Evolutionary conservation across 1,140 invertebrate species (phyloP), one percentile per base, ranked within the genome.

Genomic region (Temnothorax longispinosus): DNA sequence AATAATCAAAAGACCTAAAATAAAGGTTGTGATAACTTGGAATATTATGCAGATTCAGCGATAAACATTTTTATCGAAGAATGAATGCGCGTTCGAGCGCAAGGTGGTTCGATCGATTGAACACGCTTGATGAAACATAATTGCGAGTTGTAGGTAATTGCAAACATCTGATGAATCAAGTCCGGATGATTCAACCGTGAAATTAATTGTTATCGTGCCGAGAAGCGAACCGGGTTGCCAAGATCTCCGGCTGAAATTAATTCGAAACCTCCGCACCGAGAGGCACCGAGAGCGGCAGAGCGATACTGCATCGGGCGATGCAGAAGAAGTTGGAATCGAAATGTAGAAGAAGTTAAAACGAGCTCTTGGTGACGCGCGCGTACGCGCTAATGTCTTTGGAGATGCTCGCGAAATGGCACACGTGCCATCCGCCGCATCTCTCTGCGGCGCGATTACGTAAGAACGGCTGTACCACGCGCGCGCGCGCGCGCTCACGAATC

Each of bases 211-310:
- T n/a, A 62, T 56, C 35, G n/a, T 44, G 13, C 56, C 64, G 47
- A 88, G 75, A 65, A 27, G n/a, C 11, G 5, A 18, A 54, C 4
- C 10, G 32, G n/a, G 41, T 87, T 90, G 85, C 89, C 89, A 90
- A 75, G 50, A 84, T 65, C 38, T 58, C 74, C 35, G 60, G 13
- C 72, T 71, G 75, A 81, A 90, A 58, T 87, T 89, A 87, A 84
- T 89, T 72, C n/a, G 72, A 67, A 78, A 58, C 8, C 88, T 35
- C 13, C 38, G 52, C 38, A 54, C n/a, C 13, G 38, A 41, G 2
- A 41, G 27, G 1, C 27, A 27, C 41, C 50, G 50, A 21, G 27
- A 21, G 21, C 38, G 3, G 54, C 41, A 11, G 38, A 58, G 64
- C n/a, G 18, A 60, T 10, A 64, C 47, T 72, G 15, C 67, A 21